Conservation (phyloP, 2,113 vertebrate species). For the Leptobrachium ailaonicum region DNA sequence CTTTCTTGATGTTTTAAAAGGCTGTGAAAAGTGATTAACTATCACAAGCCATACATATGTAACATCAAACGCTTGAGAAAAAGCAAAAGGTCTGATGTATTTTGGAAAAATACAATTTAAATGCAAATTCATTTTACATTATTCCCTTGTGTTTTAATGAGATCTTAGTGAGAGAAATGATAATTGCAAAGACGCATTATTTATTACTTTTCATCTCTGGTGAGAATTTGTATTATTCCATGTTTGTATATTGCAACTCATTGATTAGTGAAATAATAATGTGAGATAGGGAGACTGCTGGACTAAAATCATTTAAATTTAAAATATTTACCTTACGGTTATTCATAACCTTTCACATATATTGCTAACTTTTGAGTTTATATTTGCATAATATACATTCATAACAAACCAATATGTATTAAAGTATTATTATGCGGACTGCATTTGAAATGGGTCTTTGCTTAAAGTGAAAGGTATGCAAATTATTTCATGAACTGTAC, state of each 20-base stretch:
- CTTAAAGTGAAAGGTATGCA: no score
- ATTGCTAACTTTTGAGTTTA: no score
- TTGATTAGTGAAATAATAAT: constrained; percentile 3
- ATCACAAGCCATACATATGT: constrained; percentile 25
- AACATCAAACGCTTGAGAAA: not conserved
- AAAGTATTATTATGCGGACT: no score
- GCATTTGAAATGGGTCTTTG: no score
- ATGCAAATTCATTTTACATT: constrained; percentile 41
- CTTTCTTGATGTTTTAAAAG: not conserved
- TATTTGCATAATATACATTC: no score
- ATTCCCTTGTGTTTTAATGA: constrained; percentile 39
- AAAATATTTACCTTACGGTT: not conserved
- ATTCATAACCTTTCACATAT: no score
- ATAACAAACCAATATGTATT: no score
- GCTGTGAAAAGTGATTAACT: not conserved
- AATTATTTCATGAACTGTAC: no score
- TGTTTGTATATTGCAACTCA: constrained; percentile 19
- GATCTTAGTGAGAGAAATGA: constrained; percentile 35
- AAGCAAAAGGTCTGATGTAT: constrained; percentile 4
- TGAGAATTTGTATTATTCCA: constrained; percentile 33
- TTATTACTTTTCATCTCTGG: constrained; percentile 38
- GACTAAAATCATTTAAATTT: not conserved
- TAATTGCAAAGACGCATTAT: constrained; percentile 32
- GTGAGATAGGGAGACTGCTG: not conserved
- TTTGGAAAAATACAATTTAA: constrained; percentile 33